phyloP scores from a whole-genome alignment of 2,888 invertebrate species.

The Hipparchia semele region DNA sequence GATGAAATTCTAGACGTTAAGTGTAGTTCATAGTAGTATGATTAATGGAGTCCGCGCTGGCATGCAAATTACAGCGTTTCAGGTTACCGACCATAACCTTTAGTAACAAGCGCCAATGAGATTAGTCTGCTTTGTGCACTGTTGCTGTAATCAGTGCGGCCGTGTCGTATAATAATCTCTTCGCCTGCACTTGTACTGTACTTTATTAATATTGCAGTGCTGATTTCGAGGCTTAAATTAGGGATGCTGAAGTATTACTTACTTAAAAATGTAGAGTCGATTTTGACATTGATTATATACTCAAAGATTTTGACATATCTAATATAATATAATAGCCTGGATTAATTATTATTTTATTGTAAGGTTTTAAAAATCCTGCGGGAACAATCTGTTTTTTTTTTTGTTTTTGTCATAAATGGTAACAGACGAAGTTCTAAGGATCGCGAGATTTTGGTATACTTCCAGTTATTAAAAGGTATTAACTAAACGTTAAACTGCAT shows the following conservation, averaged over 20 bases:
- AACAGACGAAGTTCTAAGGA: not conserved
- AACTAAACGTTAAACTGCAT: not conserved
- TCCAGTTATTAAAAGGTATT: no score
- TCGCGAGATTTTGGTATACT: not conserved
- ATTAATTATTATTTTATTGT: no score
- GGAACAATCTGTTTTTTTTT: no score
- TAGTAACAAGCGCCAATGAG: constrained; percentile 8
- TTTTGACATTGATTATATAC: no score
- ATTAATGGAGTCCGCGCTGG: constrained; percentile 46
- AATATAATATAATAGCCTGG: no score
- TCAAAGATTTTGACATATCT: no score
- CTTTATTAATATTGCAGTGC: not conserved
- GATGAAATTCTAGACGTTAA: constrained; percentile 20
- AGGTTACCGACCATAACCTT: constrained; percentile 50
- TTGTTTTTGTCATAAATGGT: no score
- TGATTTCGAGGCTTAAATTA: not conserved
- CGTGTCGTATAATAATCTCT: constrained; percentile 10
- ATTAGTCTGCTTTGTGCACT: constrained; percentile 17
- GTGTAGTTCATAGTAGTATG: constrained; percentile 28
- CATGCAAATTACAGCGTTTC: constrained; percentile 66
- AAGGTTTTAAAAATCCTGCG: no score
- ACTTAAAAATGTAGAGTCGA: no score
- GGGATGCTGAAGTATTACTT: no score
- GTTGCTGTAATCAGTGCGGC: constrained; percentile 12
- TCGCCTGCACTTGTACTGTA: not conserved